Evolutionary conservation across 2,113 vertebrate genomes (phyloP), one percentile per base, ranked within the genome.

Genomic region (Pomatostomus ruficeps): DNA sequence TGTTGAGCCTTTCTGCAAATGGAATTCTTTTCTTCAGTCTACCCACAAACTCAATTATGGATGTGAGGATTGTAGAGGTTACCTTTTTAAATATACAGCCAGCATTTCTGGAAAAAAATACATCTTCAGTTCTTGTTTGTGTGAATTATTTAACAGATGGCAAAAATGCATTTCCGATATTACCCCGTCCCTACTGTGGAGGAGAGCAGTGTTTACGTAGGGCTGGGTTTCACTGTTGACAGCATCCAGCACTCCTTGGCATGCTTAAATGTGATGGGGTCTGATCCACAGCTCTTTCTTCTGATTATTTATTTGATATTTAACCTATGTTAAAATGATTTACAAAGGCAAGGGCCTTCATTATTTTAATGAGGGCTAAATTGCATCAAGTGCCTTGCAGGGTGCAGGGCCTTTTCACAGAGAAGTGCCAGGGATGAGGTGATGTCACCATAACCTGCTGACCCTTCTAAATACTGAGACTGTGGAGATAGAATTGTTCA

Each of bases 21-120:
- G 96, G 95, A 96, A 93, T 96, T 95, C 82, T 97, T 95, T 97
- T 95, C 89, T 97, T 88, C 58, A 12, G 14, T 76, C 77, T 91
- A 62, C 59, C 23, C 78, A 71, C 78, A 94, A 94, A 83, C 59
- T 93, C 97, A 96, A 98, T 97, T 98, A 97, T 83, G 90, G 96
- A 96, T 97, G 91, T 95, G 93, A 93, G 93, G 94, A 97, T 92
- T 97, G 92, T 94, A 97, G 97, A 96, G 96, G 96, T 96, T 97
- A 97, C 93, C 86, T 98, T 96, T 95, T 94, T n/a, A 96, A 97
- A 97, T 87, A 94, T 91, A 95, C 72, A 95, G 89, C 78, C 90
- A 95, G 85, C 48, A 93, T 96, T 98, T 97, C 92, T 88, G 63
- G 63, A 18, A 91, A 71, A 51, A 72, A 49, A 74, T 75, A 63